phyloP scores from a whole-genome alignment of 2,797 vertebrate species.

The Babyrousa celebensis region DNA sequence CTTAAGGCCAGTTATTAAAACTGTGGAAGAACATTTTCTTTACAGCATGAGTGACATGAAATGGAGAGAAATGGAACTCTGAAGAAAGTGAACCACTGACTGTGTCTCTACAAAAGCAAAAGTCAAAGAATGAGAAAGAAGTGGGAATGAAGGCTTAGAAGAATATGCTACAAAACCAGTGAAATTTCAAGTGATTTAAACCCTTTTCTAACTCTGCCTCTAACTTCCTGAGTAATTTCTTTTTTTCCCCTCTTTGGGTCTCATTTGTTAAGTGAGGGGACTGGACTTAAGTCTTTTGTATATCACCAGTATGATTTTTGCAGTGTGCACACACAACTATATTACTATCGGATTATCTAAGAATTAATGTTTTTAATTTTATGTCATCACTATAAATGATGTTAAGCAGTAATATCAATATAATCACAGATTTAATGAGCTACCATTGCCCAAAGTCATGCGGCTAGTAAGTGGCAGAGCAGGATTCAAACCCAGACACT shows the following conservation, averaged over 20 bases:
- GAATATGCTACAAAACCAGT: neutral
- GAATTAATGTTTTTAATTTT: conserved; percentile 37
- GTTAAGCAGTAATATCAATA: neutral
- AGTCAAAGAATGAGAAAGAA: neutral
- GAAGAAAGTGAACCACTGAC: neutral
- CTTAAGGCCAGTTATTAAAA: conserved; percentile 27
- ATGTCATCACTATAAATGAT: neutral
- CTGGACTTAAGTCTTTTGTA: neutral
- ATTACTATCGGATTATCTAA: conserved; percentile 58
- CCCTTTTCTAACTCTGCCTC: neutral
- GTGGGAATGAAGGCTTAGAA: neutral
- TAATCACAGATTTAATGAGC: conserved; percentile 14
- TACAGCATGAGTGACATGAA: neutral
- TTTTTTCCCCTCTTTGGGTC: neutral
- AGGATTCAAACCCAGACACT: neutral
- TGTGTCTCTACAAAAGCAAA: neutral
- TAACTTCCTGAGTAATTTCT: neutral
- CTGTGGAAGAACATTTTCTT: neutral
- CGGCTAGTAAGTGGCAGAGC: neutral
- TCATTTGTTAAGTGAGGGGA: neutral
- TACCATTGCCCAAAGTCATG: neutral
- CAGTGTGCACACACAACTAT: neutral
- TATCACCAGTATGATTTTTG: neutral
- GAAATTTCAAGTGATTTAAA: neutral
- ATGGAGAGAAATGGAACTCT: neutral